phyloP scores from a whole-genome alignment of 2,888 invertebrate species.

The Drosophila borborema region DNA sequence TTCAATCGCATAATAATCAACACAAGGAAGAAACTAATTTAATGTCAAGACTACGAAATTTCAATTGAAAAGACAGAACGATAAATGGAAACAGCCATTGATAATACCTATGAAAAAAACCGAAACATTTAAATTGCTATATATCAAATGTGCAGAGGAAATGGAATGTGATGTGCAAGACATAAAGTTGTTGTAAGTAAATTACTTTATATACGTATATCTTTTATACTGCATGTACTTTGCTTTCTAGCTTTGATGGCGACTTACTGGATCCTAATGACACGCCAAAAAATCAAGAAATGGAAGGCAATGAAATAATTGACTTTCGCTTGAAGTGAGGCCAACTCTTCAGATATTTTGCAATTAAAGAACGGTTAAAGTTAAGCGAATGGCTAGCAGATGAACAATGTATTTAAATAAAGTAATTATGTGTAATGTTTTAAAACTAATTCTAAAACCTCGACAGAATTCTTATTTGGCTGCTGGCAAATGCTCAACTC shows the following conservation, averaged over 20 bases:
- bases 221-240: not conserved
- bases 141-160: conserved; percentile 82
- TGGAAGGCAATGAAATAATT: conserved; percentile 83
- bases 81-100: conserved; percentile 76
- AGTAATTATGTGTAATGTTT: not conserved
- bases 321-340: conserved; percentile 65
- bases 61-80: conserved; percentile 81
- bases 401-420: not conserved
- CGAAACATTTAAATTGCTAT: conserved; percentile 76
- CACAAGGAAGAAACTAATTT: conserved; percentile 27
- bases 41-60: conserved; percentile 57
- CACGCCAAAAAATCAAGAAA: conserved; percentile 79
- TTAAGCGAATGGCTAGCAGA: not conserved
- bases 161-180: conserved; percentile 63
- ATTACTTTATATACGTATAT: not conserved
- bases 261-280: conserved; percentile 72
- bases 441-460: not conserved
- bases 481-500: not conserved
- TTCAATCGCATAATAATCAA: conserved; percentile 33
- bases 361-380: not conserved
- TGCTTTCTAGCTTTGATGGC: conserved; percentile 80
- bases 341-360: not conserved
- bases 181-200: conserved; percentile 54
- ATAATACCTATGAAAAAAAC: conserved; percentile 70
- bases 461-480: not conserved